phyloP scores from a whole-genome alignment of 2,797 vertebrate species.

The Enteromius anoplus region DNA sequence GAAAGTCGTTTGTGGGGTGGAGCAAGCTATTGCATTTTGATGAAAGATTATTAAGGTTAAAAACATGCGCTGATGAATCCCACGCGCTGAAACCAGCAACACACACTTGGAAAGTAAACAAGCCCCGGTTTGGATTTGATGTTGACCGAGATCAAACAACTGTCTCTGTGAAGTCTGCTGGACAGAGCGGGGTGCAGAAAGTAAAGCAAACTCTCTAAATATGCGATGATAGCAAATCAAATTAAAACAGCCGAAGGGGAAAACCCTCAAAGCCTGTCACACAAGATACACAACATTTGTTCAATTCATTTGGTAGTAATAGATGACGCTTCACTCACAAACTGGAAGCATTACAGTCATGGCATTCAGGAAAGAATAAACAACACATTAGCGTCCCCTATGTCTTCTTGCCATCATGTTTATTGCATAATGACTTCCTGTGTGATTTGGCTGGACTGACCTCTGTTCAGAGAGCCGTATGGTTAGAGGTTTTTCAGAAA shows the following conservation, averaged over 20 bases:
- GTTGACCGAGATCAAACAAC: background rate
- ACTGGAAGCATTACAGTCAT: background rate
- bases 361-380: background rate
- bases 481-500: background rate
- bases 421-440: conserved; percentile 6
- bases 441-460: background rate
- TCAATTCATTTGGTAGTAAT: background rate
- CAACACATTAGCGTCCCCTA: background rate
- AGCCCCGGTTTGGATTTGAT: background rate
- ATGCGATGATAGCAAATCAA: background rate
- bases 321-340: background rate
- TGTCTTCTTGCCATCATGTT: background rate
- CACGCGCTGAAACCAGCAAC: background rate
- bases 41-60: background rate
- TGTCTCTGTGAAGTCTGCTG: background rate
- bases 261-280: background rate
- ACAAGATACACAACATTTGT: background rate
- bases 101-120: background rate
- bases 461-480: background rate
- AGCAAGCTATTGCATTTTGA: background rate
- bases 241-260: background rate
- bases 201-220: background rate
- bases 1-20: background rate
- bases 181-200: background rate
- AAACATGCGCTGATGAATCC: background rate